A percentile compares a stretch with the other conserved stretches of the same genome.
Conservation (phyloP, 1,140 invertebrate species). For the Pollicipes pollicipes region DNA sequence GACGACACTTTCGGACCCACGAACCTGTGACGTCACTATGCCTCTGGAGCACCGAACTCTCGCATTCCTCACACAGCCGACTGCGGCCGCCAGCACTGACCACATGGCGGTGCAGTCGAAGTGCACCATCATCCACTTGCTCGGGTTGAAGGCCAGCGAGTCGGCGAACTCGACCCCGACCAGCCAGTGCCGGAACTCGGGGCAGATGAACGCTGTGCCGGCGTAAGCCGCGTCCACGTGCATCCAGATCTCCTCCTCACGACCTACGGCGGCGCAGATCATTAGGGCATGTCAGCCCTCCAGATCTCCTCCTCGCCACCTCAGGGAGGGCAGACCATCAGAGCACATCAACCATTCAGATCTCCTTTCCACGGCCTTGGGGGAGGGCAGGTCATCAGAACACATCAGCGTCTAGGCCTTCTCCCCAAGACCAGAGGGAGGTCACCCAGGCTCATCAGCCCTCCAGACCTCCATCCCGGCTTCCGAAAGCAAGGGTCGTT, state of each 20-base stretch:
- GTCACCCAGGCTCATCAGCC: conserved; percentile 3
- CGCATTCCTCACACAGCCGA: no score
- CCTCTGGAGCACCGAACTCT: no score
- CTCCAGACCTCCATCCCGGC: conserved; percentile 27
- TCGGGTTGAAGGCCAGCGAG: conserved; percentile 87
- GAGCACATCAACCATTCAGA: no score
- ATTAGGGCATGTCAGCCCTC: no score
- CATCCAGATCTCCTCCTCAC: conserved; percentile 38
- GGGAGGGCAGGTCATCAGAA: conserved; percentile 8
- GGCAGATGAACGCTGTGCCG: conserved; percentile 80
- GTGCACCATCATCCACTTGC: conserved; percentile 89
- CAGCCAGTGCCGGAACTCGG: conserved; percentile 72
- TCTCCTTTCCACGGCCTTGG: conserved; percentile 26
- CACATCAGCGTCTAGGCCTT: no score
- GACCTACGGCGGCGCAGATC: not conserved
- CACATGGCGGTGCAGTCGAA: conserved; percentile 63
- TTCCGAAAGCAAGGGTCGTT: conserved; percentile 8
- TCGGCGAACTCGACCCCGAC: conserved; percentile 71
- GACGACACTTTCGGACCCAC: no score
- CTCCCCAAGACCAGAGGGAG: conserved; percentile 24
- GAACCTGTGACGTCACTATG: no score
- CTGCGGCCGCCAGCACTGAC: no score
- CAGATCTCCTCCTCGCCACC: conserved; percentile 41
- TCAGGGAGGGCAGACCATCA: conserved; percentile 8
- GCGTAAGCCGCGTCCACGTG: conserved; percentile 92